phyloP scores from a whole-genome alignment of 2,113 vertebrate genomes.

The Halcyon malimbica region DNA sequence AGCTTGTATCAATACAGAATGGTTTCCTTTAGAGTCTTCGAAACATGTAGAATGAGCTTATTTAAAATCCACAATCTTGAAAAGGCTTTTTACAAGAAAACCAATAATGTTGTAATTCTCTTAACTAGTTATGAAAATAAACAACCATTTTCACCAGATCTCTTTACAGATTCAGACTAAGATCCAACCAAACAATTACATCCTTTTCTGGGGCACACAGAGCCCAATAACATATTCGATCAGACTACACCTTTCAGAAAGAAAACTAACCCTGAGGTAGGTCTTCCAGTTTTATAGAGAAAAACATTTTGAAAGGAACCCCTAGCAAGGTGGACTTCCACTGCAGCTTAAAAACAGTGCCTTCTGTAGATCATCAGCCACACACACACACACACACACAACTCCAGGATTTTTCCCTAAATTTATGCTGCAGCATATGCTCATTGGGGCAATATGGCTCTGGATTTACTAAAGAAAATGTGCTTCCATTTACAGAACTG shows the following conservation, averaged over 20 bases:
- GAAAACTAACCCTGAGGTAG: background rate
- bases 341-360: background rate
- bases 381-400: background rate
- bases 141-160: background rate
- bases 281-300: background rate
- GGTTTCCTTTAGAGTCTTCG: background rate
- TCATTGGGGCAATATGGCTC: background rate
- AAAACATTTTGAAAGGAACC: background rate
- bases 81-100: background rate
- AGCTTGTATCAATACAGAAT: background rate
- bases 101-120: background rate
- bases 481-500: background rate
- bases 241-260: background rate
- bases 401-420: background rate
- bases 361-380: background rate
- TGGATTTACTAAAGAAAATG: background rate
- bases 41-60: background rate
- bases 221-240: background rate
- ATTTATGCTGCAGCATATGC: background rate
- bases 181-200: background rate
- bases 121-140: background rate
- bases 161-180: background rate
- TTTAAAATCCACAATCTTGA: background rate
- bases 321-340: background rate
- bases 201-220: background rate